Evolutionary conservation across 2,888 invertebrate genomes (phyloP).

Genomic region (Dendrolimus pini): DNA sequence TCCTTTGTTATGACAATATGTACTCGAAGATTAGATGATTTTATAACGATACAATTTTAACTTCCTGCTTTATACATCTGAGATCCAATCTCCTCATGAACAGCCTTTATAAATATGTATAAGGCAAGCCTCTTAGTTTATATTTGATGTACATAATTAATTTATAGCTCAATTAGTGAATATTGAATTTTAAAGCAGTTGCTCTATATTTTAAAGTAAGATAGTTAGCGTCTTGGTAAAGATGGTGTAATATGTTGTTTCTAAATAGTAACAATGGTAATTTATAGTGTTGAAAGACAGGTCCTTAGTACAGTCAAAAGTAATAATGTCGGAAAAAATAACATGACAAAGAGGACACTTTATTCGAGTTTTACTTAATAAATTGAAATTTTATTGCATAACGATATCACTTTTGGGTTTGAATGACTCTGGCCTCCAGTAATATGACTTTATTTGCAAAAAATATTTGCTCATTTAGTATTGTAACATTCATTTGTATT

Average conservation of each 20-base stretch:
- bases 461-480: neutral
- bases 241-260: too few relatives aligned
- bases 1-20: slow-evolving; percentile 6
- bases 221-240: too few relatives aligned
- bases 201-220: too few relatives aligned
- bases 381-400: too few relatives aligned
- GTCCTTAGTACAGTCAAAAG: too few relatives aligned
- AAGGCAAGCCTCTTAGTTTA: slow-evolving; percentile 10
- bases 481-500: neutral
- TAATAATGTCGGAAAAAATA: too few relatives aligned
- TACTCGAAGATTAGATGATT: neutral
- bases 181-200: too few relatives aligned
- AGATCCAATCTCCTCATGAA: neutral
- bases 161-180: neutral
- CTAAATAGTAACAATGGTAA: too few relatives aligned
- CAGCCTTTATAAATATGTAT: slow-evolving; percentile 10
- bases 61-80: neutral
- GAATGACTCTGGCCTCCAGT: neutral
- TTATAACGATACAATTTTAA: neutral
- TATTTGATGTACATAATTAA: slow-evolving; percentile 4
- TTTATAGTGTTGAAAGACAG: too few relatives aligned
- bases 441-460: neutral
- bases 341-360: too few relatives aligned
- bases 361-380: too few relatives aligned
- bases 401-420: neutral